Evolutionary conservation across 2,797 vertebrate species (phyloP), one percentile per base, ranked within the genome.

Genomic region (Prionace glauca): DNA sequence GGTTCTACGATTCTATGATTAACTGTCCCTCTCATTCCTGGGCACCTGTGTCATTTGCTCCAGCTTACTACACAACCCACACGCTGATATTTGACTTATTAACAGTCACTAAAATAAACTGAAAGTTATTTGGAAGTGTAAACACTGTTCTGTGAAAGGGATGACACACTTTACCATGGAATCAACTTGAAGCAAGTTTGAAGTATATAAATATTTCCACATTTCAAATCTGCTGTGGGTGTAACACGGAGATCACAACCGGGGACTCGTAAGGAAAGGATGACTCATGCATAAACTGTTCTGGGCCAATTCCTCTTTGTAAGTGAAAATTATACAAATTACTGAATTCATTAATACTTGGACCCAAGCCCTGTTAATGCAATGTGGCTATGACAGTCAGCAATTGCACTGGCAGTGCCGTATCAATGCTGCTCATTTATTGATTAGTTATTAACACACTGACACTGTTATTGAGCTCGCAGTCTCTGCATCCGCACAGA

Each of bases 121-220:
- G 50, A 18, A 45, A 56, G 29, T 45, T 24, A 50, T 77, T 74
- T 74, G 26, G 71, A 95, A 95, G 29, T 95, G 93, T 72, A 77
- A 95, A 74, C 41, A 95, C 71, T 77, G 26, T 26, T 77, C 41
- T 3, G 71, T 56, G 26, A 50, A 74, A 32, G 26, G 10, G 92
- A 95, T 95, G 71, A 77, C 71, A 45, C 71, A 72, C 22, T 50
- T 94, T 41, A 41, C 65, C 65, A 71, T 22, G 20, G 32, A 77
- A 32, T 95, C 26, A 94, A 56, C 45, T 69, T n/a, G 69, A 72
- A 77, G 24, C 71, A 95, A 74, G 45, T 74, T 95, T 77, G 71
- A 45, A 94, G 22, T 29, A 56, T 74, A 56, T 95, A 95, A 95
- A 50, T 77, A 95, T 95, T 95, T 74, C 93, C 93, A 95, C 50